A percentile compares a stretch with the other conserved stretches of the same genome.
phyloP scores from a whole-genome alignment of 2,113 vertebrate genomes.

The Taurulus bubalis region DNA sequence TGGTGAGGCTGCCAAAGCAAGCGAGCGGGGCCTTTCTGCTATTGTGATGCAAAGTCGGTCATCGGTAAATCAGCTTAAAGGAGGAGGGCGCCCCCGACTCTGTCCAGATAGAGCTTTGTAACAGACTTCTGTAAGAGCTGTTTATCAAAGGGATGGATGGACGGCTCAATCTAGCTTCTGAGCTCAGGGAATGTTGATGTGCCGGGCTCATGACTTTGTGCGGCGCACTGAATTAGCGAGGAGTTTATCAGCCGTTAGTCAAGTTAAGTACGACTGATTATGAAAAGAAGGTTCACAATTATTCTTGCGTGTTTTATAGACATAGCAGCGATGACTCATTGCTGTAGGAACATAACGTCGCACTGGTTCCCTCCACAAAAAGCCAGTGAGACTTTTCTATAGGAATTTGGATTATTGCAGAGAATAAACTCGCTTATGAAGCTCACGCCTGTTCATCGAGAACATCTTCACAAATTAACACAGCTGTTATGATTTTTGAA shows the following conservation, averaged over 20 bases:
- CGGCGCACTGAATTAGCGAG: background rate
- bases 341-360: background rate
- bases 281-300: background rate
- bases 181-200: background rate
- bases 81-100: constrained; percentile 40
- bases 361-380: background rate
- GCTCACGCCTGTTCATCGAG: background rate
- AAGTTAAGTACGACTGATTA: background rate
- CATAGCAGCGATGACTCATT: background rate
- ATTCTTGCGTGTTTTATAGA: background rate
- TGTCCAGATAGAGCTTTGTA: constrained; percentile 40
- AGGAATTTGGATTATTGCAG: background rate
- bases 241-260: background rate
- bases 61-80: constrained; percentile 59
- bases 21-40: constrained; percentile 48
- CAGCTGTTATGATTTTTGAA: background rate
- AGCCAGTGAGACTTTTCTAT: background rate
- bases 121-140: constrained; percentile 25
- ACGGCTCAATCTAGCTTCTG: constrained; percentile 30
- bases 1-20: constrained; percentile 24
- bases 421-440: background rate
- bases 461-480: background rate
- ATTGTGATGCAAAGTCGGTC: constrained; percentile 68
- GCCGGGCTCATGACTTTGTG: background rate
- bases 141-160: constrained; percentile 46